These are phyloP conservation scores for Lathamus discolor DNA, from an alignment of 2,113 vertebrate genomes.

Conservation along the genomic window DNA sequence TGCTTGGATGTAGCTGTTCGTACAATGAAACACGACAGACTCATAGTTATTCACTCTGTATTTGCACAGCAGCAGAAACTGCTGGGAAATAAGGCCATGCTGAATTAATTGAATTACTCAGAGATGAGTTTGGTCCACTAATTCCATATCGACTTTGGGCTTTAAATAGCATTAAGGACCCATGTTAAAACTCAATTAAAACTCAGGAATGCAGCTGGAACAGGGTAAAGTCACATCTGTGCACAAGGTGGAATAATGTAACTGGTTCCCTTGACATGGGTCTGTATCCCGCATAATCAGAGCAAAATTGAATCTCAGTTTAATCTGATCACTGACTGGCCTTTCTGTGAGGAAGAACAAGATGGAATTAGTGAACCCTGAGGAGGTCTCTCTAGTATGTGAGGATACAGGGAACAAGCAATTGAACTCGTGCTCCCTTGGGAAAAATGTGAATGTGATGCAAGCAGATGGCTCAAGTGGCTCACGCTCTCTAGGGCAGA, in stretches of 20 bases:
- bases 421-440: not conserved
- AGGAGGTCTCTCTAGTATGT: not conserved
- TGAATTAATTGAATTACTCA: slow-evolving; percentile 53
- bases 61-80: not conserved
- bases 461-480: not conserved
- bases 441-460: not conserved
- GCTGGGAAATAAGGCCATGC: not conserved
- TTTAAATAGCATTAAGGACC: slow-evolving; percentile 57
- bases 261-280: not conserved
- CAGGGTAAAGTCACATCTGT: not conserved
- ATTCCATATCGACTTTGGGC: not conserved
- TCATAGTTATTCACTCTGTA: not conserved
- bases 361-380: slow-evolving; percentile 2
- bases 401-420: not conserved
- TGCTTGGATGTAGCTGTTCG: not conserved
- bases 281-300: not conserved
- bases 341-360: not conserved
- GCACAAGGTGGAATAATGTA: not conserved
- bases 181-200: slow-evolving; percentile 11
- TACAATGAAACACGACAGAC: not conserved
- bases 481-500: not conserved
- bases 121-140: slow-evolving; percentile 22
- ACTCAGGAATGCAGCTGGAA: not conserved
- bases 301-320: not conserved
- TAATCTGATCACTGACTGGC: not conserved